Base-by-base conservation (phyloP, 2,888 invertebrate species). In the Zaprionus bogoriensis region DNA sequence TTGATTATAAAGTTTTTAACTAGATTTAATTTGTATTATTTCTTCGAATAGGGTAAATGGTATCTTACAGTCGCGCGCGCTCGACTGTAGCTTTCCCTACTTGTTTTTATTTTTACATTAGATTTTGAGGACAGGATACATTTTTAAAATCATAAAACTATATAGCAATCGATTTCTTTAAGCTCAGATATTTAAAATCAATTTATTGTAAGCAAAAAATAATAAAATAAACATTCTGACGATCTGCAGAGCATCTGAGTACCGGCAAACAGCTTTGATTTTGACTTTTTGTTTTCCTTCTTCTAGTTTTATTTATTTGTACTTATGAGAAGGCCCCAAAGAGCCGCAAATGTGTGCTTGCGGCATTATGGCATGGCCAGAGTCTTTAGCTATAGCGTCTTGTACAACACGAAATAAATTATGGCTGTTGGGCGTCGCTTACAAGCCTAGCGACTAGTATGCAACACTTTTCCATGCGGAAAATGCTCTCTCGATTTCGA, bases 231-330 rank as follows among this genome's bases (percentile, higher is more conserved):
- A n/a, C n/a, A n/a, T n/a, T n/a, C n/a, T n/a, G n/a, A n/a, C n/a
- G n/a, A n/a, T n/a, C n/a, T n/a, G n/a, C n/a, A 30, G 30, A 30
- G 30, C 4, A 12, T n/a, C 14, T 14, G 14, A 10, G 28, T 17
- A 25, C 10, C 23, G 19, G n/a, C 22, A 6, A 10, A n/a, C 50
- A 63, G 66, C 46, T 68, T 61, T 72, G 80, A 61, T 77, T 52
- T 42, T 50, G 20, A 45, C 30, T 44, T 27, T 20, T 45, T 57
- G 41, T 54, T 74, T 72, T 58, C 72, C n/a, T n/a, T n/a, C n/a
- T n/a, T n/a, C n/a, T n/a, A n/a, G n/a, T n/a, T 74, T 75, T 64
- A 60, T 74, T 60, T 70, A 38, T 38, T 48, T 61, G 57, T 74
- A 73, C 68, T 55, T 75, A 53, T 58, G 53, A 57, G 53, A 20